These are phyloP conservation scores for Eueides isabella DNA, from an alignment of 1,140 invertebrate genomes.

Conservation along the genomic window DNA sequence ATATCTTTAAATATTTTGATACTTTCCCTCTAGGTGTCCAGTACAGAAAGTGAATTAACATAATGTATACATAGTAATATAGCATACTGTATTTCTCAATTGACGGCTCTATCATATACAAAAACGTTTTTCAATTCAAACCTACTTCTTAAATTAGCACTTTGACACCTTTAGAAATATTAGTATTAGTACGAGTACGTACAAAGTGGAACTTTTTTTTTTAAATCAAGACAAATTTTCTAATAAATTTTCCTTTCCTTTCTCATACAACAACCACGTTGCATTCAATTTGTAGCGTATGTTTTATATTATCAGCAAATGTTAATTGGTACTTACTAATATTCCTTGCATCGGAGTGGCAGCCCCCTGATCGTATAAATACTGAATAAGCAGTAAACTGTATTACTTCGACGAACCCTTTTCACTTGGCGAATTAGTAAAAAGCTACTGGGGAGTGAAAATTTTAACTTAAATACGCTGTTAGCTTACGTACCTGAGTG, in stretches of 20 bases:
- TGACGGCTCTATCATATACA: too few species aligned
- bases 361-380: slow-evolving; percentile 76
- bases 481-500: slow-evolving; percentile 74
- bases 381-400: slow-evolving; percentile 82
- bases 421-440: slow-evolving; percentile 83
- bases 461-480: slow-evolving; percentile 80
- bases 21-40: too few species aligned
- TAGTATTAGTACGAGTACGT: too few species aligned
- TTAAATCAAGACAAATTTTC: not conserved
- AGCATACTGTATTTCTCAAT: too few species aligned
- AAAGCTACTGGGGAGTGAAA: slow-evolving; percentile 81
- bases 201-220: too few species aligned
- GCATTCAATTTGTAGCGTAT: slow-evolving; percentile 25
- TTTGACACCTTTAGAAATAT: too few species aligned
- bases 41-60: too few species aligned
- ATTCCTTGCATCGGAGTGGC: slow-evolving; percentile 72
- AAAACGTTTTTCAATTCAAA: too few species aligned
- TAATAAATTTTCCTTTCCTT: not conserved
- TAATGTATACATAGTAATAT: too few species aligned
- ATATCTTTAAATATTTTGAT: too few species aligned
- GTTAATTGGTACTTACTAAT: slow-evolving; percentile 73
- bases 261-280: not conserved
- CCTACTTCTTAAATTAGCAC: too few species aligned
- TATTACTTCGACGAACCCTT: slow-evolving; percentile 81
- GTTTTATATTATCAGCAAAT: slow-evolving; percentile 49